Evolutionary conservation across 2,113 vertebrate species (phyloP).

Genomic region (Hippoglossus stenolepis): DNA sequence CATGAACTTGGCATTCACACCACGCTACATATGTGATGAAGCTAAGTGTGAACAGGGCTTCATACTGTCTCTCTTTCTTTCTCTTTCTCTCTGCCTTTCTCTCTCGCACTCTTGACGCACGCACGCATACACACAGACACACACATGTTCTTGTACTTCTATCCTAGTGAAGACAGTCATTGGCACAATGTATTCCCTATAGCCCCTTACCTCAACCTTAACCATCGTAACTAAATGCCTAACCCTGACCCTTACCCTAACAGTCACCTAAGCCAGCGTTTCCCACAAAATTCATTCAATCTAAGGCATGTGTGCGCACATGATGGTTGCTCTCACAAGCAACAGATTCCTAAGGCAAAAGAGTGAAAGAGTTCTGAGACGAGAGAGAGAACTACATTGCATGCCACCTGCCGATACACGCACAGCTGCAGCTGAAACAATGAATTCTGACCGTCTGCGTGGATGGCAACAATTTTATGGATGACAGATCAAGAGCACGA

Average conservation of each 20-base stretch:
- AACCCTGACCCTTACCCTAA: too few relatives aligned
- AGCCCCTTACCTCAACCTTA: too few relatives aligned
- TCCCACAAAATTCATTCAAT: too few relatives aligned
- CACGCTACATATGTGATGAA: not conserved
- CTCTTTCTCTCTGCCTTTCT: not conserved
- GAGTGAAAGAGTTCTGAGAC: not conserved
- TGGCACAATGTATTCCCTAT: too few relatives aligned
- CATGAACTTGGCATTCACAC: not conserved
- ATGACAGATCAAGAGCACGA: not conserved
- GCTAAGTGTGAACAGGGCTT: conserved; percentile 9
- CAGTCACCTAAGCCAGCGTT: too few relatives aligned
- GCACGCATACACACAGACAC: too few relatives aligned
- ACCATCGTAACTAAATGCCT: too few relatives aligned
- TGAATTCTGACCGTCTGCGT: not conserved
- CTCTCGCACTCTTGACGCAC: not conserved
- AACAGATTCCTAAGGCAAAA: not conserved
- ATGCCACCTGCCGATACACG: not conserved
- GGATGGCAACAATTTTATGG: too few relatives aligned
- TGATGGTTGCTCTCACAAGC: too few relatives aligned
- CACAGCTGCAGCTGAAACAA: not conserved
- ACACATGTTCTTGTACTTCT: not conserved
- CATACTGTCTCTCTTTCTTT: conserved; percentile 1
- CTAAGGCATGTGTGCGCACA: too few relatives aligned
- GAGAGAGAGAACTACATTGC: not conserved
- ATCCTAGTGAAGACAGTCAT: too few relatives aligned